Base-by-base conservation (phyloP, 2,888 invertebrate species). In the Hirtodrosophila duncani region DNA sequence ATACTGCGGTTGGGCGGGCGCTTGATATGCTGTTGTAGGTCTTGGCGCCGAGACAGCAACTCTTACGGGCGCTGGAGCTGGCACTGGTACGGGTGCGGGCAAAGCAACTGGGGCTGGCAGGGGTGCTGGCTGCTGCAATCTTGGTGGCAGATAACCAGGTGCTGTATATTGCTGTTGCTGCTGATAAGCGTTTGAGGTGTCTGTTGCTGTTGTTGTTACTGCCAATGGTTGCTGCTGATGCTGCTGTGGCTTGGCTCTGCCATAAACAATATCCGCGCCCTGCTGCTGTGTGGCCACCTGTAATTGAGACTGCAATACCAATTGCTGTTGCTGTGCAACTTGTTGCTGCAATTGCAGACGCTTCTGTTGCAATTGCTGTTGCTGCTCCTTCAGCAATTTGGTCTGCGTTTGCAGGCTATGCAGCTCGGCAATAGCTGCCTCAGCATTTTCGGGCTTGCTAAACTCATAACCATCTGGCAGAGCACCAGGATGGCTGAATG, bases 381-480 rank as follows among this genome's bases (percentile, higher is more conserved):
- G 81, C 41, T 70, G 77, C 36, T 77, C 63, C 16, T 68, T 63
- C 0, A 72, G 59, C 43, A 70, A 37, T 10, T 68, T 65, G 7
- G 75, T 77, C 51, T 67, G 62, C 3, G 77, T 74, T 39, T 81
- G 79, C 52, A 81, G 57, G n/a, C 68, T 82, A 45, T 82, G 82
- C 16, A 82, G 53, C 58, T 82, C 81, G 3, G 69, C 78, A 42
- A 83, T 82, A 7, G 82, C 82, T 2, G 72, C 72, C 58, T 81
- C 80, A 8, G 70, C 58, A 26, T 83, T 79, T 1, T 65, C 53
- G 1, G 83, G 83, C 20, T 78, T 83, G 26, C 37, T 50, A 26
- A 82, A 81, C 18, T 82, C 83, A 34, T 82, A 82, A 6, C 83
- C 82, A 8, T 58, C 60, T 16, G 82, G 83, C 37, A 82, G 27